A percentile compares a stretch with the other conserved stretches of the same genome.
Evolutionary conservation across 2,797 vertebrate genomes (phyloP).

Genomic region (Phaenicophaeus curvirostris): DNA sequence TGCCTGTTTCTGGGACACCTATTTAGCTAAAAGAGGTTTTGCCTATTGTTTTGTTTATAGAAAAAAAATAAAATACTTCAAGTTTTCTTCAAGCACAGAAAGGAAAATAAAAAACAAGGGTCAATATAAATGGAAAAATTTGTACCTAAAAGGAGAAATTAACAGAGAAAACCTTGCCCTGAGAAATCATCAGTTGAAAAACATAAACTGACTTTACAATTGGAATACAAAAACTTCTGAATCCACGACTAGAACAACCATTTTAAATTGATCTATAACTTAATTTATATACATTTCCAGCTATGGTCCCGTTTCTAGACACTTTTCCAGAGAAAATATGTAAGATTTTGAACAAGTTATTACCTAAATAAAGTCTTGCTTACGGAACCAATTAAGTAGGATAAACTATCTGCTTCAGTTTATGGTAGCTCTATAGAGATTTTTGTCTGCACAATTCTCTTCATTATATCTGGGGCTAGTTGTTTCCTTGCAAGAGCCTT

Average conservation of each 20-base stretch:
- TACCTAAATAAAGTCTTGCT: background rate
- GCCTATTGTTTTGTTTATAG: background rate
- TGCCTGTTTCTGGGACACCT: background rate
- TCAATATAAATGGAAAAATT: background rate
- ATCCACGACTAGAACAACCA: background rate
- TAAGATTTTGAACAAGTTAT: background rate
- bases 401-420: background rate
- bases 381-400: background rate
- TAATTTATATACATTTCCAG: background rate
- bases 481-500: background rate
- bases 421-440: background rate
- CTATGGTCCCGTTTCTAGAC: background rate
- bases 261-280: background rate
- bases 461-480: background rate
- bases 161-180: background rate
- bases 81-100: background rate
- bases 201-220: background rate
- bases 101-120: background rate
- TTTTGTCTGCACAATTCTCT: background rate
- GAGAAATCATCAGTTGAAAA: background rate
- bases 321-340: background rate
- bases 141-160: background rate
- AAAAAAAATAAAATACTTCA: background rate
- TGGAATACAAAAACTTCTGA: background rate
- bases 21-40: background rate